These are phyloP conservation scores for Tetrax tetrax DNA, from an alignment of 2,113 vertebrate species.

Conservation along the genomic window DNA sequence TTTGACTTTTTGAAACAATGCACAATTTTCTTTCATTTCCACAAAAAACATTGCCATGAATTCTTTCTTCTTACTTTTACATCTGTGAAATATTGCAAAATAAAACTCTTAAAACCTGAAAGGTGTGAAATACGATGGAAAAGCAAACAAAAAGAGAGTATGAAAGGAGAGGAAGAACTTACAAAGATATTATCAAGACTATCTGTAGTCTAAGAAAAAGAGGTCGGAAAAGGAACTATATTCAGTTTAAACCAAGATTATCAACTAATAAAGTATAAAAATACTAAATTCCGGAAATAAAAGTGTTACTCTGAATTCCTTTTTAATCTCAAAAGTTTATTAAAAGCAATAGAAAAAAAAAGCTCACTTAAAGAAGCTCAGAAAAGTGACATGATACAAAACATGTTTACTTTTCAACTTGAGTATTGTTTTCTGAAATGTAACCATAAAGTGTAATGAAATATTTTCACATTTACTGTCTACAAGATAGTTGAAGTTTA, in stretches of 20 bases:
- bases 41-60: neutral
- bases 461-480: neutral
- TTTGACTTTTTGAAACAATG: neutral
- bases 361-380: neutral
- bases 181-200: neutral
- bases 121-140: neutral
- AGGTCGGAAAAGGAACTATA: neutral
- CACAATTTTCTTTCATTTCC: neutral
- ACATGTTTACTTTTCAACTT: neutral
- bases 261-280: neutral
- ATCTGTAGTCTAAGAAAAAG: neutral
- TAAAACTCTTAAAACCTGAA: neutral
- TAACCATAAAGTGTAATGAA: neutral
- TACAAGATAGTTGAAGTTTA: neutral
- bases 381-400: neutral
- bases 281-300: neutral
- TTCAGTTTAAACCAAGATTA: neutral
- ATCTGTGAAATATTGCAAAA: neutral
- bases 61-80: neutral
- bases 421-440: neutral
- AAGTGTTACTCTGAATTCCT: neutral
- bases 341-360: neutral
- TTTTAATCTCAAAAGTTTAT: neutral
- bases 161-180: neutral
- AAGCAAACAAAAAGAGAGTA: neutral